phyloP scores from a whole-genome alignment of 35 echinoderm and acorn worm species.

The Amphiura filiformis region DNA sequence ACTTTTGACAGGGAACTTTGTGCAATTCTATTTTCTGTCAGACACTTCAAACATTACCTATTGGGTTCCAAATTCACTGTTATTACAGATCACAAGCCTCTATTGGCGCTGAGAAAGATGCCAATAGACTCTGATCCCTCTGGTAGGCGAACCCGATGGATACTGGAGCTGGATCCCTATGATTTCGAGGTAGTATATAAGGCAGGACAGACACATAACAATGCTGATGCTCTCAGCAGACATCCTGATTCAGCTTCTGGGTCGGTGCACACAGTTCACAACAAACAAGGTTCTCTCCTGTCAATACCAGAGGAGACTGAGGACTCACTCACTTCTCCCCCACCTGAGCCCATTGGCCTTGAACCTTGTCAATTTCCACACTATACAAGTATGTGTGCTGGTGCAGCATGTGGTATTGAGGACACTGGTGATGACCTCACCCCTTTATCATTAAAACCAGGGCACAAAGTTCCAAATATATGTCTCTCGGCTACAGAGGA shows the following conservation, averaged over 20 bases:
- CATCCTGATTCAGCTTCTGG: background rate
- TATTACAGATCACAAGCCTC: slow-evolving; percentile 52
- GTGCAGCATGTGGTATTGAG: background rate
- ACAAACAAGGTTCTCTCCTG: background rate
- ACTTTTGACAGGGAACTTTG: slow-evolving; percentile 41
- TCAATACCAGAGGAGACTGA: background rate
- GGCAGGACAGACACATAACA: background rate
- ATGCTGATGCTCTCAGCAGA: background rate
- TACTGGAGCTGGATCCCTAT: background rate
- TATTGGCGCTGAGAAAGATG: background rate
- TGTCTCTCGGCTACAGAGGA: too few relatives aligned
- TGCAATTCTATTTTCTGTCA: slow-evolving; percentile 45
- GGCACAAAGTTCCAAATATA: too few relatives aligned
- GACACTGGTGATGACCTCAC: background rate
- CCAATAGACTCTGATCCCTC: background rate
- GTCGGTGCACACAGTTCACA: background rate
- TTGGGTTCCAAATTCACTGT: slow-evolving; percentile 33
- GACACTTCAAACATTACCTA: slow-evolving; percentile 49
- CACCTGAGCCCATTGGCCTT: background rate
- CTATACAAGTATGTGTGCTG: background rate
- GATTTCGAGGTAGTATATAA: background rate
- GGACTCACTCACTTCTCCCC: background rate
- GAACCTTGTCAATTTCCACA: background rate
- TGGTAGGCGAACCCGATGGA: background rate
- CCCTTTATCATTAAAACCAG: too few relatives aligned